Percentiles rank a stretch among this genome's conserved stretches.
phyloP scores from a whole-genome alignment of 2,797 vertebrate species.

The Helarctos malayanus region DNA sequence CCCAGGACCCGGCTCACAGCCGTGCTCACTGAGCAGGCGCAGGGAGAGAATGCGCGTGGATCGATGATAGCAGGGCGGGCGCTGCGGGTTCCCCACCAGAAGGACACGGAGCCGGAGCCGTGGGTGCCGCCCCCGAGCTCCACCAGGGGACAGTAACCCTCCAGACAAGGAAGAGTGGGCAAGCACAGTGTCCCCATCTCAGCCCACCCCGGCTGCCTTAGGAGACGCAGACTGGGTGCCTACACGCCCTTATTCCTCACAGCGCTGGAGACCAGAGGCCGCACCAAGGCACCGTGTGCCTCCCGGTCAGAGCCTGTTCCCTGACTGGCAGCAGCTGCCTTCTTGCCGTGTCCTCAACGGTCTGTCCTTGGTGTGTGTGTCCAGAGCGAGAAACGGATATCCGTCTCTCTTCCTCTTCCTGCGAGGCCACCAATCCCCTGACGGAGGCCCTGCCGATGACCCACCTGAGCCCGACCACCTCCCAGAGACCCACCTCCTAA shows the following conservation, averaged over 20 bases:
- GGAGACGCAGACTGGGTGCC: too few relatives aligned
- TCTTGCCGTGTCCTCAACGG: fast-evolving
- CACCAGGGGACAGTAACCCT: background rate
- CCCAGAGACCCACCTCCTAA: background rate
- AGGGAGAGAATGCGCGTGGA: background rate
- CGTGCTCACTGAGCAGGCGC: fast-evolving
- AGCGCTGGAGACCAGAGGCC: background rate
- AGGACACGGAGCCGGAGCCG: background rate
- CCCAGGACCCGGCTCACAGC: background rate
- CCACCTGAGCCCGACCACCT: background rate
- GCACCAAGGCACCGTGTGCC: too few relatives aligned
- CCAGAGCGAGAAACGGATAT: background rate
- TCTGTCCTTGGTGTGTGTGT: background rate
- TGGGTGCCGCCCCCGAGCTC: background rate
- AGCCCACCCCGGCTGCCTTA: background rate
- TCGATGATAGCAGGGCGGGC: background rate
- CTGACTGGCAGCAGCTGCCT: too few relatives aligned
- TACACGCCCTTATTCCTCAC: background rate
- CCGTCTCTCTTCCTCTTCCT: background rate
- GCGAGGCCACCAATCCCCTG: too few relatives aligned
- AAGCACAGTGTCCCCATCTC: background rate
- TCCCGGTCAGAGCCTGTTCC: background rate
- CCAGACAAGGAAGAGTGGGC: background rate
- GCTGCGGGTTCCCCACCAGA: fast-evolving
- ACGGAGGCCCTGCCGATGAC: too few relatives aligned